Percentiles rank a stretch among this genome's conserved stretches.
phyloP scores from a whole-genome alignment of 2,888 invertebrate genomes.

The Cyclophora albipunctata region DNA sequence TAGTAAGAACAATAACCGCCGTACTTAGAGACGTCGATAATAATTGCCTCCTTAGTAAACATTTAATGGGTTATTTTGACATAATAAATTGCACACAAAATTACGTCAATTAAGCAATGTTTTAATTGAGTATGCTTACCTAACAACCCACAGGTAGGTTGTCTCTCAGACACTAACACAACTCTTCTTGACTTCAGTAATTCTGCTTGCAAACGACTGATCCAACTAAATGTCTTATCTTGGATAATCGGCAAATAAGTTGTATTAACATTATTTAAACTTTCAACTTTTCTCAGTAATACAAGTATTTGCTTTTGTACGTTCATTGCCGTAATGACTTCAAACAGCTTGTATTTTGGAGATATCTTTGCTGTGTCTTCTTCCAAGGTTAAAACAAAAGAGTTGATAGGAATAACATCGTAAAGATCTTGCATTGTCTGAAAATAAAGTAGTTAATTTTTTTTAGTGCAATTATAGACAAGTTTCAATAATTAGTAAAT shows the following conservation, averaged over 20 bases:
- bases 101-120: too few relatives aligned
- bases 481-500: not conserved
- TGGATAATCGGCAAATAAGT: conserved; percentile 32
- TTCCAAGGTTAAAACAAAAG: conserved; percentile 37
- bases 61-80: too few relatives aligned
- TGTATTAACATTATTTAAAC: conserved; percentile 11
- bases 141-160: conserved; percentile 37
- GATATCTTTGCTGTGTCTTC: conserved; percentile 24
- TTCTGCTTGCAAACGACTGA: conserved; percentile 30
- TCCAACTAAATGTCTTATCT: conserved; percentile 40
- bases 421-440: conserved; percentile 36
- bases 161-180: conserved; percentile 38
- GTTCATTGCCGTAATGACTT: conserved; percentile 33
- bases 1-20: too few relatives aligned
- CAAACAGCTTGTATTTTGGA: conserved; percentile 27
- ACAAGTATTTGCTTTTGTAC: conserved; percentile 32
- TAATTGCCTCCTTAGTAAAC: too few relatives aligned
- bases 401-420: conserved; percentile 22
- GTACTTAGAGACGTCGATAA: too few relatives aligned
- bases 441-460: conserved; percentile 12
- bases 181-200: conserved; percentile 32
- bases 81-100: too few relatives aligned
- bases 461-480: not conserved
- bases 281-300: conserved; percentile 29
- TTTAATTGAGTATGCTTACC: conserved; percentile 22